Base-by-base conservation (phyloP, 2,888 invertebrate species). In the Gryllus longicercus region DNA sequence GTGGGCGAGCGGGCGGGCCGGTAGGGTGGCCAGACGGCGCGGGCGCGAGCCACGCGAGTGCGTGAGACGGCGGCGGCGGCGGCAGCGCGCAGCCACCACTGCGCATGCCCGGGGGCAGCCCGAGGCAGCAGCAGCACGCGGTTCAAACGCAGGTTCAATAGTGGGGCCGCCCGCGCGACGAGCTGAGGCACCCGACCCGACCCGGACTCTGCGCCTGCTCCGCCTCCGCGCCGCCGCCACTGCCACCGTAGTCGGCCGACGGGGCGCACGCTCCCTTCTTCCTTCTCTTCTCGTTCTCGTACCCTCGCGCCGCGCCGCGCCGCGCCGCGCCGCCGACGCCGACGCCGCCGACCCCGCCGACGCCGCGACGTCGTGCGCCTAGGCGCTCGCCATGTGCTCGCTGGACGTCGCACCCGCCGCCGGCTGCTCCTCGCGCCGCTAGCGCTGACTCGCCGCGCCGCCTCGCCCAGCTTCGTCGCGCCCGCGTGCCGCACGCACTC, bases 401-500 rank as follows among this genome's bases (percentile, higher is more conserved):
- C 63, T 63, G 14, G 16, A 8, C 51, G 51, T 3, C 63, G 63
- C 63, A 3, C 16, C 63, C 63, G 14, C 63, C 63, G 63, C 18
- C 63, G 63, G 0, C 63, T 4, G 11, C 5, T 4, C 63, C 11
- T 63, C 63, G 38, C 5, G 63, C n/a, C 63, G 12, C 63, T n/a
- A 63, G 16, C 63, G 1, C 14, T 14, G 63, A 0, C n/a, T 8
- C 51, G 51, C 77, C 78, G 16, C 79, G 38, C 25, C 25, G 25
- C 25, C 25, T 38, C 38, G 38, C 38, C 8, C 5, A 38, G 63
- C 80, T 79, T 50, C 75, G 49, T 92, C 85, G 92, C 94, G 50
- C 92, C 95, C 85, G 87, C 95, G 83, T 86, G 93, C 85, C 90
- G 80, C 89, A 88, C 80, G 88, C 89, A 83, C 95, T 93, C 85